Conservation (phyloP, 2,797 vertebrate genomes). For the Naso thynnoides region DNA sequence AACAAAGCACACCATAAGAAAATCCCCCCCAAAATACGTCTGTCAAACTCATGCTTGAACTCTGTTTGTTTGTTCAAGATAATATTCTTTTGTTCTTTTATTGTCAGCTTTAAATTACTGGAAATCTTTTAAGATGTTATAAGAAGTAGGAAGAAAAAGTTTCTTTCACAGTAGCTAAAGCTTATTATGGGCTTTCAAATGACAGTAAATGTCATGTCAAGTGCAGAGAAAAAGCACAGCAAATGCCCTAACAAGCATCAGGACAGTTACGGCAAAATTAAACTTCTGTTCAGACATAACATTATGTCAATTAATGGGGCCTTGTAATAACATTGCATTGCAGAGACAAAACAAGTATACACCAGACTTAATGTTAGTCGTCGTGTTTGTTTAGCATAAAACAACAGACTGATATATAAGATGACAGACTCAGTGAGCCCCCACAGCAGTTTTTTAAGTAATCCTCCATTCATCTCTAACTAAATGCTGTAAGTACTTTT, state of each 20-base stretch:
- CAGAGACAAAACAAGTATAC: constrained; percentile 3
- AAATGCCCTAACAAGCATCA: neutral
- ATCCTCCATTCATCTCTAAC: constrained; percentile 23
- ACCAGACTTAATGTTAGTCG: too few relatives aligned
- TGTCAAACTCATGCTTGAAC: neutral
- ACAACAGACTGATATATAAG: constrained; percentile 17
- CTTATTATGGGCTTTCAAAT: neutral
- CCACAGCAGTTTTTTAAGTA: constrained; percentile 7
- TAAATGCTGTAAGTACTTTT: constrained; percentile 15
- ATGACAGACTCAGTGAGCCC: constrained; percentile 10
- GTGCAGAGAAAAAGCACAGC: neutral
- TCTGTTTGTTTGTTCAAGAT: neutral
- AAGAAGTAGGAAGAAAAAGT: neutral
- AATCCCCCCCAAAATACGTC: neutral
- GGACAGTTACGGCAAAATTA: neutral
- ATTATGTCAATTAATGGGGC: neutral
- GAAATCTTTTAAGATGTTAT: too few relatives aligned
- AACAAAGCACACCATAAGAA: neutral
- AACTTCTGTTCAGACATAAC: neutral
- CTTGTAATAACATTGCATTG: neutral
- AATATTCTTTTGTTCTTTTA: neutral
- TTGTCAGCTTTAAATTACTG: neutral
- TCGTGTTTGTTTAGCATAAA: constrained; percentile 1
- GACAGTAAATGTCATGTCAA: neutral
- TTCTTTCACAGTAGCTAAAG: neutral